These are phyloP conservation scores for Orussus abietinus DNA, from an alignment of 1,140 invertebrate genomes.

Conservation along the genomic window DNA sequence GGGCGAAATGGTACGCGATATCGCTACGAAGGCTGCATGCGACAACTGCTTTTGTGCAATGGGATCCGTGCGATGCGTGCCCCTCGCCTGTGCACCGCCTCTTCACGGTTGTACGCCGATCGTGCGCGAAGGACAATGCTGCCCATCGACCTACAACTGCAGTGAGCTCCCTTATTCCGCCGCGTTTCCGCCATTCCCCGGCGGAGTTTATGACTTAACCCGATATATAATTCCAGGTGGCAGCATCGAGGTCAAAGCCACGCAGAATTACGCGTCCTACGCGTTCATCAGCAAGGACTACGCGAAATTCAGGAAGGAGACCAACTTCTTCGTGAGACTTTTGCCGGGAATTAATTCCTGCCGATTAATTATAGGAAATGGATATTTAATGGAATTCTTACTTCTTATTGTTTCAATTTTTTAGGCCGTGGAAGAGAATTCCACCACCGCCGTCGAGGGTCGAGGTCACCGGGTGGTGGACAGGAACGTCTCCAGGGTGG, in stretches of 20 bases:
- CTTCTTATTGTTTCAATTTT: no score
- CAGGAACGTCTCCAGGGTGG: conserved; percentile 14
- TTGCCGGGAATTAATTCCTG: no score
- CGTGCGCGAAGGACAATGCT: conserved; percentile 72
- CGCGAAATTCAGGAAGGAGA: conserved; percentile 56
- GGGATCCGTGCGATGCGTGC: conserved; percentile 69
- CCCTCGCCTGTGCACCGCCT: conserved; percentile 69
- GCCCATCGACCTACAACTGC: conserved; percentile 79
- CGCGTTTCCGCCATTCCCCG: conserved; percentile 8
- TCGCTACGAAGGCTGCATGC: conserved; percentile 58
- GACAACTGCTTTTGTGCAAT: conserved; percentile 80
- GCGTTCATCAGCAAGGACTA: conserved; percentile 58
- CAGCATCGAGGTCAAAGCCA: conserved; percentile 54
- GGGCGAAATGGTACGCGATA: conserved; percentile 69
- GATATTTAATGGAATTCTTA: no score
- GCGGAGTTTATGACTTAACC: not conserved
- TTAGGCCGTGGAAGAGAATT: no score
- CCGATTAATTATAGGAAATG: no score
- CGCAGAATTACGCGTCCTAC: conserved; percentile 54
- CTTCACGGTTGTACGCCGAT: conserved; percentile 73
- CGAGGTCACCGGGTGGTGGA: conserved; percentile 41
- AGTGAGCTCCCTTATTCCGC: conserved; percentile 53
- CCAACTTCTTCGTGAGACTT: conserved; percentile 41
- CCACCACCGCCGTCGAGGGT: conserved; percentile 37
- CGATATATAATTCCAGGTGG: conserved; percentile 43